Base-by-base conservation (phyloP, 2,113 vertebrate genomes). In the Macquaria ambigua region DNA sequence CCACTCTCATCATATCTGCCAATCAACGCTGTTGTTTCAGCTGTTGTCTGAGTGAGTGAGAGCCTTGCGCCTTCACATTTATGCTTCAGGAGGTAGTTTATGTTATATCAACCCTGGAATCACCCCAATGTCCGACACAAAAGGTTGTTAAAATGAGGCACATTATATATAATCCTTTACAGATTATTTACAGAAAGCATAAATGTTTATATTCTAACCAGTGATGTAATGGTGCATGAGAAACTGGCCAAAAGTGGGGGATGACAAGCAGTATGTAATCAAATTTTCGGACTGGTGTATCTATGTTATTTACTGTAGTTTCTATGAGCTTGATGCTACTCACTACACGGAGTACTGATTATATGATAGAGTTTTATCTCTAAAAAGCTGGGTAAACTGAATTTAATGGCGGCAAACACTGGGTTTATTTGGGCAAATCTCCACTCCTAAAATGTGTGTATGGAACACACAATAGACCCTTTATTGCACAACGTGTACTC, bases 21-120 rank as follows among this genome's bases (percentile, higher is more conserved):
- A 89, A 75, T 91, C 88, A 87, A 8, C 11, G 8, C 73, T 91
- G 91, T 93, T 92, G 73, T 81, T 84, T 89, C 91, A 93, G 91
- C 87, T 89, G 93, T 62, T 83, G 74, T 76, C 48, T 48, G 66
- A 72, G 62, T 14, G 64, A 77, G 72, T 3, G 11, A 71, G 48
- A 83, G 53, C 28, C 31, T 80, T 8, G 6, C 1, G 31, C 63
- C 55, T 73, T 81, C 53, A 58, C 37, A 34, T 61, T 77, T 70
- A 61, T 55, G 21, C 84, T 71, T 81, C 58, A 74, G 39, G 15
- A 62, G 66, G 70, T 28, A 6, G 48, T 77, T 82, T 74, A 52
- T 59, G 52, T 87, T 82, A 34, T 58, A 74, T 66, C 31, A 61
- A 72, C 41, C 50, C 43, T 64, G 59, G 46, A 87, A 43, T 64